Conservation (phyloP, 2,113 vertebrate species). For the Esox niger region DNA sequence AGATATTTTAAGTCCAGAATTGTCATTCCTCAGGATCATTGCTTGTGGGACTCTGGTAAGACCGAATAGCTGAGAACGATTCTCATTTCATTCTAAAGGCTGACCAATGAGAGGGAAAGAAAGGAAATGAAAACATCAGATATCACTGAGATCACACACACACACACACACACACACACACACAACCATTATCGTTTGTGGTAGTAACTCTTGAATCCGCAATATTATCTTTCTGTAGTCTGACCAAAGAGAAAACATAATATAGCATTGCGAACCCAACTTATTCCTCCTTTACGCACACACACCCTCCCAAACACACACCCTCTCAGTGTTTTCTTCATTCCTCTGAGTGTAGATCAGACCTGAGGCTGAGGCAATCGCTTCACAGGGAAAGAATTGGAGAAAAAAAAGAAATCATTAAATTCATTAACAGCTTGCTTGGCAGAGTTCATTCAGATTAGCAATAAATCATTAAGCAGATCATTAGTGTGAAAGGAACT, state of each 20-base stretch:
- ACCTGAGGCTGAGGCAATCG: constrained; percentile 35
- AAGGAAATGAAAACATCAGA: not conserved
- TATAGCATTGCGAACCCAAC: not conserved
- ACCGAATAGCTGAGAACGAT: not conserved
- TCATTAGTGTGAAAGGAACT: constrained; percentile 52
- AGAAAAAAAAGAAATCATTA: constrained; percentile 29
- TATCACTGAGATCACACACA: not conserved
- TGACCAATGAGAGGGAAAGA: not conserved
- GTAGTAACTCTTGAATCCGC: too few relatives aligned
- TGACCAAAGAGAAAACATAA: too few relatives aligned
- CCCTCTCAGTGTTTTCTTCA: constrained; percentile 26
- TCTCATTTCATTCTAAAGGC: too few relatives aligned
- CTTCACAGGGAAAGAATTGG: constrained; percentile 14
- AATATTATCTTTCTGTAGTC: too few relatives aligned
- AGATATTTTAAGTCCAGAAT: too few relatives aligned
- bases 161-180: constrained; percentile 9
- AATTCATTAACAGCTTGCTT: constrained; percentile 20
- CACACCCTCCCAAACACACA: constrained; percentile 14
- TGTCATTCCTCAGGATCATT: too few relatives aligned
- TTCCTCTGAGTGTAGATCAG: constrained; percentile 39
- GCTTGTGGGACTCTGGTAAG: not conserved
- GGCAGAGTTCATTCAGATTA: constrained; percentile 25
- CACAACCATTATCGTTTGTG: too few relatives aligned
- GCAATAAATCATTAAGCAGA: constrained; percentile 49
- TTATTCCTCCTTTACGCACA: constrained; percentile 5